These are phyloP conservation scores for Bujurquina vittata DNA, from an alignment of 2,113 vertebrate species.

Conservation along the genomic window DNA sequence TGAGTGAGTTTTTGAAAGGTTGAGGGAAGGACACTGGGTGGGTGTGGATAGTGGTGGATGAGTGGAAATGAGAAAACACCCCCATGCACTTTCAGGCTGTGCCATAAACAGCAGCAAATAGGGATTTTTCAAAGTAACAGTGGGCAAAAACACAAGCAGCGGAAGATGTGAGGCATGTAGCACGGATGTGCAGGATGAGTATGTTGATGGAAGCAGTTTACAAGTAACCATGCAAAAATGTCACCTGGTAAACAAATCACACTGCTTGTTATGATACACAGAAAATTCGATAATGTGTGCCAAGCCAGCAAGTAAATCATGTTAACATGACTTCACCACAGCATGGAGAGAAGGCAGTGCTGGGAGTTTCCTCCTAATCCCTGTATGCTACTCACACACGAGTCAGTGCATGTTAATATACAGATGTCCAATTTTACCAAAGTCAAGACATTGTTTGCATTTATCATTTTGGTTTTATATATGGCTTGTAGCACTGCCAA, in stretches of 20 bases:
- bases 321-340: slow-evolving; percentile 46
- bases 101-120: slow-evolving; percentile 78
- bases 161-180: slow-evolving; percentile 34
- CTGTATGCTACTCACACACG: background rate
- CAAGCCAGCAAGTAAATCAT: slow-evolving; percentile 50
- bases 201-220: slow-evolving; percentile 66
- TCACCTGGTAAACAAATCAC: slow-evolving; percentile 70
- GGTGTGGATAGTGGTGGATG: slow-evolving; percentile 20
- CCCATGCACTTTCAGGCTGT: slow-evolving; percentile 85
- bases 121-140: slow-evolving; percentile 53
- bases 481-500: background rate
- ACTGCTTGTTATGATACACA: slow-evolving; percentile 57
- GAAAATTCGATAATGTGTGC: slow-evolving; percentile 43
- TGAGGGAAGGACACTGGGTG: slow-evolving; percentile 2
- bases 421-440: background rate
- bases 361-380: background rate
- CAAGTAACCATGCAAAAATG: slow-evolving; percentile 67
- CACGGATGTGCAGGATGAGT: slow-evolving; percentile 48
- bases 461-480: background rate
- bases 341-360: slow-evolving; percentile 54
- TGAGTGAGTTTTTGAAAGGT: background rate
- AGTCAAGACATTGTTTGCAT: background rate
- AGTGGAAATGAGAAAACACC: slow-evolving; percentile 70
- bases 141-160: slow-evolving; percentile 57
- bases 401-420: background rate